Conservation (phyloP, 2,888 invertebrate species). For the Microctonus aethiopoides region DNA sequence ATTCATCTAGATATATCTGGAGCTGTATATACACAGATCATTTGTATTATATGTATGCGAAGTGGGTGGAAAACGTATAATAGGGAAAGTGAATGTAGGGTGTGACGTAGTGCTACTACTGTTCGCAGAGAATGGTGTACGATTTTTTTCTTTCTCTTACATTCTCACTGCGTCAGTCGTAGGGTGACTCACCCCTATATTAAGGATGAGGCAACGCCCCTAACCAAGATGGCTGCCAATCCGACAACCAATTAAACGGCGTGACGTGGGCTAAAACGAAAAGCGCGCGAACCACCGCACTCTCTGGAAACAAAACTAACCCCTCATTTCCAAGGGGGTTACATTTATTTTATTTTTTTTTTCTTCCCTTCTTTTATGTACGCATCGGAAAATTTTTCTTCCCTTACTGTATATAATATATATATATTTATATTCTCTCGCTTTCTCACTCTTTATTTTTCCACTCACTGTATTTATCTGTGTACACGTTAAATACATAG, state of each 20-base stretch:
- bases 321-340: constrained; percentile 36
- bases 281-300: constrained; percentile 52
- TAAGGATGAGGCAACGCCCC: constrained; percentile 58
- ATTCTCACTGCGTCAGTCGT: constrained; percentile 46
- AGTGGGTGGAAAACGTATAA: constrained; percentile 26
- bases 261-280: constrained; percentile 51
- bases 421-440: constrained; percentile 1
- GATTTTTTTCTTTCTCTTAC: constrained; percentile 13
- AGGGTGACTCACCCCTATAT: constrained; percentile 62
- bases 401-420: constrained; percentile 28
- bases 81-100: constrained; percentile 18
- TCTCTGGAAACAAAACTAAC: constrained; percentile 34
- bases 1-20: constrained; percentile 16
- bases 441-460: background rate
- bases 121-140: constrained; percentile 15
- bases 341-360: constrained; percentile 26
- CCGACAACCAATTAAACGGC: constrained; percentile 57
- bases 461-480: background rate
- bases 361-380: constrained; percentile 31
- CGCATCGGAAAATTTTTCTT: constrained; percentile 43
- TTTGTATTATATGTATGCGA: constrained; percentile 28
- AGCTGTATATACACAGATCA: background rate
- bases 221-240: constrained; percentile 59
- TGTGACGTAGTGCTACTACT: background rate
- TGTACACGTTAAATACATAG: background rate